phyloP scores from a whole-genome alignment of 2,888 invertebrate species.

The Ptychoptera albimana region DNA sequence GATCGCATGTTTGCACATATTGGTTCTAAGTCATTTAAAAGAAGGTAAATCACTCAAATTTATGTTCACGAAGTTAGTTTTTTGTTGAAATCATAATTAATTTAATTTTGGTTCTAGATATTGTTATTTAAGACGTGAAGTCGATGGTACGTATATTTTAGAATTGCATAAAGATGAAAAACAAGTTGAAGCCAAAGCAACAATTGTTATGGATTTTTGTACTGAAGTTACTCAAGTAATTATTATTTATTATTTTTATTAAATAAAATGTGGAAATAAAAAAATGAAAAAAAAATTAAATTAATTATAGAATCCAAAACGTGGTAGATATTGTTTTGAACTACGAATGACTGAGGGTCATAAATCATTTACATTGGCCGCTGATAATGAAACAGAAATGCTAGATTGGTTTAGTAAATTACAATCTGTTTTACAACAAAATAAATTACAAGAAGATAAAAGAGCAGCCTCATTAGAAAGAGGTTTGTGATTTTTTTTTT shows the following conservation, averaged over 20 bases:
- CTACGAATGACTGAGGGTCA: slow-evolving; percentile 72
- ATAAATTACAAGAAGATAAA: slow-evolving; percentile 65
- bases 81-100: background rate
- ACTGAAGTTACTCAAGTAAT: slow-evolving; percentile 69
- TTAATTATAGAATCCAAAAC: slow-evolving; percentile 53
- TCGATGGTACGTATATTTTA: slow-evolving; percentile 79
- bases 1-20: slow-evolving; percentile 85
- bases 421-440: slow-evolving; percentile 67
- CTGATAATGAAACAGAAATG: slow-evolving; percentile 69
- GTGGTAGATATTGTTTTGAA: slow-evolving; percentile 76
- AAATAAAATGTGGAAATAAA: background rate
- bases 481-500: slow-evolving; percentile 18
- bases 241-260: slow-evolving; percentile 10
- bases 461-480: slow-evolving; percentile 49
- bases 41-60: slow-evolving; percentile 30
- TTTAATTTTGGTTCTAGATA: slow-evolving; percentile 34
- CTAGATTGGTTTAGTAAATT: slow-evolving; percentile 73
- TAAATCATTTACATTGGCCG: slow-evolving; percentile 71
- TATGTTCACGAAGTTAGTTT: background rate
- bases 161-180: slow-evolving; percentile 89
- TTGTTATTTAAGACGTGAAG: slow-evolving; percentile 77
- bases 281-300: background rate
- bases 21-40: slow-evolving; percentile 83
- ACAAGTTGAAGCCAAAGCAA: slow-evolving; percentile 78
- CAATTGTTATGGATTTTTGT: slow-evolving; percentile 88